These are phyloP conservation scores for Pteronotus mesoamericanus DNA, from an alignment of 2,797 vertebrate species.

Conservation along the genomic window DNA sequence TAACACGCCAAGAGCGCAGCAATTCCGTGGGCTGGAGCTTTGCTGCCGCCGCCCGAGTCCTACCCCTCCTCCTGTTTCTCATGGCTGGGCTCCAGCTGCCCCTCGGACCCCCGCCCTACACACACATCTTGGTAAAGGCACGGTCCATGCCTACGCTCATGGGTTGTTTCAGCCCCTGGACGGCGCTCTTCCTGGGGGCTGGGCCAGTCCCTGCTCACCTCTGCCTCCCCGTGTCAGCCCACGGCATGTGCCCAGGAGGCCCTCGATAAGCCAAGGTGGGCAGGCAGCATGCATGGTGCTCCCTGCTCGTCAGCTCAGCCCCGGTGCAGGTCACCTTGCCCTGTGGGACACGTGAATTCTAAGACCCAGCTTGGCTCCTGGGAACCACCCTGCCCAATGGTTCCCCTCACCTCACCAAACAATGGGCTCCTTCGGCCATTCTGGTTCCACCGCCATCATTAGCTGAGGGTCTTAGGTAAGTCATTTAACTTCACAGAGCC, in stretches of 20 bases:
- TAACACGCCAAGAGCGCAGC: rapidly evolving
- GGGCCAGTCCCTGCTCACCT: neutral
- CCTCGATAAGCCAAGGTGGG: neutral
- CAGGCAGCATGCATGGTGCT: neutral
- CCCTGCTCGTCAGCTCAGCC: too few species aligned
- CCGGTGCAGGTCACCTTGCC: neutral
- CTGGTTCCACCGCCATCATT: too few species aligned
- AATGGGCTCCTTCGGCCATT: neutral
- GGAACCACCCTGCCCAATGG: rapidly evolving
- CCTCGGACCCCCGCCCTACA: neutral
- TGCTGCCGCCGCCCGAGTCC: neutral
- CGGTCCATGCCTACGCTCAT: rapidly evolving
- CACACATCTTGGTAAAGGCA: rapidly evolving
- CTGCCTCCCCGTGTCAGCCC: rapidly evolving
- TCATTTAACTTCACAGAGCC: neutral
- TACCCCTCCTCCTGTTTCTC: neutral
- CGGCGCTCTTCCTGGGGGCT: rapidly evolving
- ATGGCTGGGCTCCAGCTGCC: rapidly evolving
- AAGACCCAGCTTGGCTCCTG: neutral
- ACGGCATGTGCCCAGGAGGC: rapidly evolving
- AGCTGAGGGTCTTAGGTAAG: neutral
- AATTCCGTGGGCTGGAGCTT: rapidly evolving
- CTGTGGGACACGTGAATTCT: neutral
- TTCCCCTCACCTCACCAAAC: neutral
- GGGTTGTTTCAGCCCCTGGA: rapidly evolving